Evolutionary conservation across 1,140 invertebrate species (phyloP), one percentile per base, ranked within the genome.

Genomic region (Drosophila trapezifrons): DNA sequence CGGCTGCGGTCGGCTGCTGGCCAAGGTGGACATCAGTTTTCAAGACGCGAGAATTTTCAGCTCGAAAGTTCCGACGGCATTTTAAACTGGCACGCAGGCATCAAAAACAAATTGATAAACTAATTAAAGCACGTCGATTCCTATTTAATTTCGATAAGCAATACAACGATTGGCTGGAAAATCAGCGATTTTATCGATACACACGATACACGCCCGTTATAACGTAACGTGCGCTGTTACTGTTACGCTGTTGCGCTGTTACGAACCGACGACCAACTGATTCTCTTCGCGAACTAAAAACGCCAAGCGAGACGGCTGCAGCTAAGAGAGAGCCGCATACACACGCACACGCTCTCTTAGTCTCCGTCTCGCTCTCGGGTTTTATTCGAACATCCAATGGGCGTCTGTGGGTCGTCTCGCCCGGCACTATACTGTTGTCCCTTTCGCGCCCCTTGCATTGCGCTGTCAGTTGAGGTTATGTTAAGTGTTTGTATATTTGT

Each of bases 401-500:
- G 63, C 46, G 56, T 25, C 52, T 59, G 42, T 66, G 71, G 67
- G 84, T 72, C 65, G 59, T 64, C 43, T 17, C 54, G 18, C 18
- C 38, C 20, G 17, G 10, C 9, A 49, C 55, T 35, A 25, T 83
- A 78, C 32, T 8, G 80, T 80, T 52, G 56, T 87, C 84, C 40
- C 55, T 52, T 37, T 83, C 45, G 12, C 83, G 38, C 40, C 9
- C 40, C 42, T 15, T 27, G 32, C n/a, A 18, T 47, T 47, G 18
- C 58, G 29, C 72, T 90, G 84, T 91, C 81, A 91, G 85, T 87
- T 91, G 85, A 84, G 90, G 90, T 91, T 91, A 91, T 91, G 86
- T 84, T 91, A 89, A 84, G 82, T 91, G 90, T 90, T 81, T 87
- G 80, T 90, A 85, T 89, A 91, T 91, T 90, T 91, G 90, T 91